Evolutionary conservation across 37 sponge, comb jelly and placozoan species (phyloP).

Genomic region (Halichondria panicea): DNA sequence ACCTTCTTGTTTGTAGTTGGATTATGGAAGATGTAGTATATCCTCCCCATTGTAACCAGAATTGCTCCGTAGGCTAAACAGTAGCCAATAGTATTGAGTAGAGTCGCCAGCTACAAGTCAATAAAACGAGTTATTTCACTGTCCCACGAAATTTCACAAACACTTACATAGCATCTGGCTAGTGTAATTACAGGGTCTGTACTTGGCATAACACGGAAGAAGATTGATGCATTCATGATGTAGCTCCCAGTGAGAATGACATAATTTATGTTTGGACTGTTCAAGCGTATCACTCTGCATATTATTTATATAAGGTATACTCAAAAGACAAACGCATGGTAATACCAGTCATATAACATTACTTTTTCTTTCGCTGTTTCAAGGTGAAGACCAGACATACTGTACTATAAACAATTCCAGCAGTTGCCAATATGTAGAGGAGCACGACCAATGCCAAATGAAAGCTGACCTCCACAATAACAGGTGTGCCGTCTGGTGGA

Average conservation of each 20-base stretch:
- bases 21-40: conserved; percentile 2
- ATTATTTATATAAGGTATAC: not conserved
- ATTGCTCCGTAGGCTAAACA: conserved; percentile 12
- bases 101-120: not conserved
- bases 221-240: no score
- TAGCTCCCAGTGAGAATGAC: no score
- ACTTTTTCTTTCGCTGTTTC: conserved; percentile 20
- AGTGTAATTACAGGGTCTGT: not conserved
- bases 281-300: not conserved
- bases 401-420: not conserved
- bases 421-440: not conserved
- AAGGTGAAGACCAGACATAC: conserved; percentile 21
- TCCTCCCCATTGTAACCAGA: conserved; percentile 20
- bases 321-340: not conserved
- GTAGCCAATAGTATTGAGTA: not conserved
- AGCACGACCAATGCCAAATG: not conserved
- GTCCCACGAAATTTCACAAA: not conserved
- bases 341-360: not conserved
- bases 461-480: not conserved
- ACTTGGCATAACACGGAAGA: no score
- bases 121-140: not conserved
- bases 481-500: conserved; percentile 34
- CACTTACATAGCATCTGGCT: not conserved
- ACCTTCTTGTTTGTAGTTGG: not conserved
- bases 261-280: conserved; percentile 3